A percentile compares a stretch with the other conserved stretches of the same genome.
These are phyloP conservation scores for Australoheros facetus DNA, from an alignment of 2,797 vertebrate species.

Conservation along the genomic window DNA sequence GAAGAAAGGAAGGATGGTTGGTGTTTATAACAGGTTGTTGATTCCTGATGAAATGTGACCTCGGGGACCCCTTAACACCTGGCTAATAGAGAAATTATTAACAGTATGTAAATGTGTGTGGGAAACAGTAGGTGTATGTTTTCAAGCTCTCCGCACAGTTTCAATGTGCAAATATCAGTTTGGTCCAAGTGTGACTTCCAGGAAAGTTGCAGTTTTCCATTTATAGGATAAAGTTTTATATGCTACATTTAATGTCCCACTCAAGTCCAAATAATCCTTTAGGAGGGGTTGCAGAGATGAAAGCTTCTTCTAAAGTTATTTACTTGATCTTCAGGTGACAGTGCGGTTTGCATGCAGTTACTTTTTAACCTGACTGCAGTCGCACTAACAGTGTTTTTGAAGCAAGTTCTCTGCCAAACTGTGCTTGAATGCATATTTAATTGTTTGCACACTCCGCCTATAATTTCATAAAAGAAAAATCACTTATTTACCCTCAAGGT, in stretches of 20 bases:
- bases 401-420: neutral
- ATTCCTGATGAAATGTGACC: conserved; percentile 70
- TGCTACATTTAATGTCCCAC: neutral
- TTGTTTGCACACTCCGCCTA: no score
- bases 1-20: conserved; percentile 55
- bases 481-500: neutral
- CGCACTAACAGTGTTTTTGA: neutral
- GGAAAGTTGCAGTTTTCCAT: conserved; percentile 36
- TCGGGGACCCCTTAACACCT: conserved; percentile 71
- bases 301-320: neutral
- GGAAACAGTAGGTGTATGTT: conserved; percentile 43
- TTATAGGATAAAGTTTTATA: conserved; percentile 1
- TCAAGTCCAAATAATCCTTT: neutral
- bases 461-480: neutral
- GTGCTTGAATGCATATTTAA: neutral
- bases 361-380: neutral
- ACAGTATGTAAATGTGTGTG: conserved; percentile 49
- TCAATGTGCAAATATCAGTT: conserved; percentile 54
- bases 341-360: neutral
- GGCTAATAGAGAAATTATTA: conserved; percentile 64
- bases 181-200: conserved; percentile 53
- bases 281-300: neutral
- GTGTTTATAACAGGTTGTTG: conserved; percentile 74
- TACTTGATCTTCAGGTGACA: no score
- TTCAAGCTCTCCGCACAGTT: conserved; percentile 33